A percentile compares a stretch with the other conserved stretches of the same genome.
Evolutionary conservation across 2,888 invertebrate species (phyloP).

Genomic region (Phytoseiulus persimilis): DNA sequence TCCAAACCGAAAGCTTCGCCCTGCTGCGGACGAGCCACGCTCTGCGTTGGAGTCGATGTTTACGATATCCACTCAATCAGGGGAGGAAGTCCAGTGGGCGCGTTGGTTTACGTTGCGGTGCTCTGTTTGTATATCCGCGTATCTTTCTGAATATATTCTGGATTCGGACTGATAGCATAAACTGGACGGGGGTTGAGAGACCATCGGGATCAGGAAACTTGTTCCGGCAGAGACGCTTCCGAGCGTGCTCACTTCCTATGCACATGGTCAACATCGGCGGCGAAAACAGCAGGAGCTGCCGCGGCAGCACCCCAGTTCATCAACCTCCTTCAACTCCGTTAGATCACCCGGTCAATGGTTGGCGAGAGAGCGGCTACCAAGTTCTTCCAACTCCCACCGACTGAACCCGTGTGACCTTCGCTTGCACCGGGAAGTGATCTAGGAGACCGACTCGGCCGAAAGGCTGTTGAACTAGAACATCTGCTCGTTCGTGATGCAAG

Average conservation of each 20-base stretch:
- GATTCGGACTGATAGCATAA: background rate
- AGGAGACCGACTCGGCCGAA: background rate
- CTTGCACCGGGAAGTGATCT: constrained; percentile 33
- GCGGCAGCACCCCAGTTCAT: constrained; percentile 16
- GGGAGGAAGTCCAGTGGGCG: background rate
- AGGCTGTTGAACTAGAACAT: constrained; percentile 37
- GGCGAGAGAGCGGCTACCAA: background rate
- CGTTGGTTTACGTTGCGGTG: background rate
- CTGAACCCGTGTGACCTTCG: constrained; percentile 27
- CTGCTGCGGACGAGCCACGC: background rate
- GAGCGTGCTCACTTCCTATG: background rate
- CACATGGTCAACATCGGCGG: background rate
- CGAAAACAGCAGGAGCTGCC: background rate
- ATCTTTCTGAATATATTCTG: background rate
- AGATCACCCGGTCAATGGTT: constrained; percentile 30
- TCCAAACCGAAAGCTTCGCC: no score
- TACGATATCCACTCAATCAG: background rate
- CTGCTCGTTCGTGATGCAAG: constrained; percentile 33
- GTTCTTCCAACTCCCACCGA: background rate
- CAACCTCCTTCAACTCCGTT: constrained; percentile 34
- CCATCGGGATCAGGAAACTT: background rate
- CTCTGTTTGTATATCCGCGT: background rate
- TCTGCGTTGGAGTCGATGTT: background rate
- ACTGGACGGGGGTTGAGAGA: background rate
- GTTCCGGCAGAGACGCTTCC: background rate